These are phyloP conservation scores for Falcunculus frontatus DNA, from an alignment of 2,113 vertebrate genomes.

Conservation along the genomic window DNA sequence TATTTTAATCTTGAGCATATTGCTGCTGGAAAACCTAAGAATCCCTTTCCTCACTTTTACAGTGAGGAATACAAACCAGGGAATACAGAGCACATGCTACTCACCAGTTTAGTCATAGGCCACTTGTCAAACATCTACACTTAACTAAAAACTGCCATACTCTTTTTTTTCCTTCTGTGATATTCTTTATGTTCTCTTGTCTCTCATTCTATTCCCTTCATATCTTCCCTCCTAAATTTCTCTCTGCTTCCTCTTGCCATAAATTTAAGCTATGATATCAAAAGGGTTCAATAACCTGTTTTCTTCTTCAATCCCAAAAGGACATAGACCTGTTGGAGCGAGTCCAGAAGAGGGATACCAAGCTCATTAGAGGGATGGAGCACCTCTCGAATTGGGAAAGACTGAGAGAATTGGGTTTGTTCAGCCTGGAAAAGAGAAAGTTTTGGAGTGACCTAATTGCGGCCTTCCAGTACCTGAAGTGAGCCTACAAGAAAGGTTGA, in stretches of 20 bases:
- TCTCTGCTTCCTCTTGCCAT: background rate
- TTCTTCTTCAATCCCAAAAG: background rate
- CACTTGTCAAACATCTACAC: background rate
- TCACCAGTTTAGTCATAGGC: background rate
- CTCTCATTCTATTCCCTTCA: background rate
- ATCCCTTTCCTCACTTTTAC: background rate
- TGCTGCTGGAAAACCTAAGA: background rate
- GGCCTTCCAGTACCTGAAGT: background rate
- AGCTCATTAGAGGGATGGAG: background rate
- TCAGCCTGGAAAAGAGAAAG: background rate
- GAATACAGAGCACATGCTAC: background rate
- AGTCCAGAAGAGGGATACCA: background rate
- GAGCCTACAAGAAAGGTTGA: background rate
- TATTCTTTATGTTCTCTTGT: background rate
- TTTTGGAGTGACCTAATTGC: background rate
- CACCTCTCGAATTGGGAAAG: background rate
- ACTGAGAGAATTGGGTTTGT: background rate
- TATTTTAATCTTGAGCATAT: background rate
- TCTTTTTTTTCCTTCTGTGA: background rate
- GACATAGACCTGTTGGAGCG: rapidly evolving
- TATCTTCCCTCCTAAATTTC: background rate
- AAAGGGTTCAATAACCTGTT: background rate
- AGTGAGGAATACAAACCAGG: background rate
- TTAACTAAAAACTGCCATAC: background rate
- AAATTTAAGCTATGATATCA: background rate